Evolutionary conservation across 2,113 vertebrate species (phyloP).

Genomic region (Microtus oregoni): DNA sequence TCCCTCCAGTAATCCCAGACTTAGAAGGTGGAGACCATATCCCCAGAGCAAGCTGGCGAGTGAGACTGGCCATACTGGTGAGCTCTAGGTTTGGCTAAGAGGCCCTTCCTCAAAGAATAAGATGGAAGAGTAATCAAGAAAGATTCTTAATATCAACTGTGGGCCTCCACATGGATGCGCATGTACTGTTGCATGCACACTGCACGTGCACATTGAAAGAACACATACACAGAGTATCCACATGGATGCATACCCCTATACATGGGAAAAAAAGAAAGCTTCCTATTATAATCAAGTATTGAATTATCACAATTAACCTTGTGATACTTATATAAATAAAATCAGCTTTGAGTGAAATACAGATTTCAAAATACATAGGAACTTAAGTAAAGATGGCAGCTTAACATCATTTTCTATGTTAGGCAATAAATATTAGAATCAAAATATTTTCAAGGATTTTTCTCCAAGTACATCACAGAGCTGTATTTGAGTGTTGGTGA

Average conservation of each 20-base stretch:
- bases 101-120: background rate
- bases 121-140: background rate
- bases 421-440: too few relatives aligned
- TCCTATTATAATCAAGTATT: background rate
- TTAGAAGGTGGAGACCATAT: background rate
- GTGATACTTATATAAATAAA: constrained; percentile 13
- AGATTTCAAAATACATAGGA: constrained; percentile 45
- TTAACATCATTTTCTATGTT: too few relatives aligned
- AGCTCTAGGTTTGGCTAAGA: background rate
- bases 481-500: too few relatives aligned
- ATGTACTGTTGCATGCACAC: background rate
- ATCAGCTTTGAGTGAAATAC: constrained; percentile 30
- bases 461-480: too few relatives aligned
- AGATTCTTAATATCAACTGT: background rate
- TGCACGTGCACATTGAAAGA: background rate
- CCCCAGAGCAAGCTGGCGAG: background rate
- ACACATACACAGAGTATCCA: background rate
- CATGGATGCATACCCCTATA: too few relatives aligned
- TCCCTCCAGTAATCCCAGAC: background rate
- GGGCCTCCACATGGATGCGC: background rate
- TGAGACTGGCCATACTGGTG: background rate
- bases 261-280: background rate
- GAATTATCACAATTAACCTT: constrained; percentile 37
- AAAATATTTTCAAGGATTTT: too few relatives aligned
- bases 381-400: background rate